These are phyloP conservation scores for Mycteria americana DNA, from an alignment of 2,797 vertebrate genomes.

Conservation along the genomic window DNA sequence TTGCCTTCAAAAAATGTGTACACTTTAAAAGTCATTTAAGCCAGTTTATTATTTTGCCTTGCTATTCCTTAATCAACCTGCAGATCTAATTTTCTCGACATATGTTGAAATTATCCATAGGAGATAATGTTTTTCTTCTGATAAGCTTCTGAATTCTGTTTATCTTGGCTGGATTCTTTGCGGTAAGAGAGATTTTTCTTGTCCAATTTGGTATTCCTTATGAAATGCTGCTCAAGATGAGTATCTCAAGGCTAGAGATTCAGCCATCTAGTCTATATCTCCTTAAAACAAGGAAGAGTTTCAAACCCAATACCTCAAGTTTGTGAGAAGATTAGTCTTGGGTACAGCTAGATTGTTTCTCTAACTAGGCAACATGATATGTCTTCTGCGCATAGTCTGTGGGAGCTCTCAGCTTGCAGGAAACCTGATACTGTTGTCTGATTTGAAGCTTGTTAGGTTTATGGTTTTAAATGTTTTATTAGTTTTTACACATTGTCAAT, in stretches of 20 bases:
- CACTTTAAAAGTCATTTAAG: not conserved
- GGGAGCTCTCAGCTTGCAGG: not conserved
- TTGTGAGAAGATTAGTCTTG: not conserved
- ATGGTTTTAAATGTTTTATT: not conserved
- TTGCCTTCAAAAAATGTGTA: not conserved
- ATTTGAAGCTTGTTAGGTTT: not conserved
- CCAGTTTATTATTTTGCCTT: not conserved
- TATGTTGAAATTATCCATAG: not conserved
- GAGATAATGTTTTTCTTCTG: too few relatives aligned
- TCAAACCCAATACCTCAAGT: not conserved
- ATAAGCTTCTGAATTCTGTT: not conserved
- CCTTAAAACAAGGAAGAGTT: not conserved
- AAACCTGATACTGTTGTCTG: not conserved
- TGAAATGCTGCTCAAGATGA: not conserved
- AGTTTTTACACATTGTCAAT: not conserved
- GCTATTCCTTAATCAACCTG: not conserved
- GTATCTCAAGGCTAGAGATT: not conserved
- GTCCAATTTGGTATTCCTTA: not conserved
- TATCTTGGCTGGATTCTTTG: not conserved
- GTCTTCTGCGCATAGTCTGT: not conserved
- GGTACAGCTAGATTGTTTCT: not conserved
- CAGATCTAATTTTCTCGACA: not conserved
- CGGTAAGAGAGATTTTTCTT: not conserved
- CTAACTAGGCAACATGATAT: not conserved
- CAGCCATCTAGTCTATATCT: not conserved